Evolutionary conservation across 1,140 invertebrate genomes (phyloP), one percentile per base, ranked within the genome.

Genomic region (Leucophenga varia): DNA sequence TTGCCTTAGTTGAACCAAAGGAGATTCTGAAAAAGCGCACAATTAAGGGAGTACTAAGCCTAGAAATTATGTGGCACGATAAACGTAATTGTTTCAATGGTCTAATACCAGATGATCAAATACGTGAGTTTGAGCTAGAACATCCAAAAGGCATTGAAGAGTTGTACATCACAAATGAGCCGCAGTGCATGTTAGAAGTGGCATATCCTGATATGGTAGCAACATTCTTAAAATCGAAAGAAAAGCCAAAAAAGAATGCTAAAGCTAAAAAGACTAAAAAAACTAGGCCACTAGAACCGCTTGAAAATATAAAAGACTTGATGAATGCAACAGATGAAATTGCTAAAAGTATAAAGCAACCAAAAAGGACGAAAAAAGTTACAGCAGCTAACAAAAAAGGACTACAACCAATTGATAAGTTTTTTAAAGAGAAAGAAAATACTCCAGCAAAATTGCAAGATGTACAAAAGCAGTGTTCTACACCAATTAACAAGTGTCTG

Each of bases 61-160:
- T 83, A 54, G 87, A 90, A 76, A 79, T 91, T n/a, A 64, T 82
- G 10, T 90, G 87, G 87, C 56, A 69, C 8, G 84, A 85, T 56
- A 73, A 79, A 12, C 61, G 80, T 18, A 69, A 77, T 1, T 71
- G 77, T 32, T 80, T 85, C 47, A 76, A 81, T 10, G 79, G 76
- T 19, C 64, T 88, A 2, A 80, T 82, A 40, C 79, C 83, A 1
- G 76, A 82, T 68, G 57, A 81, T 31, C 78, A 81, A 63, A 57
- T 81, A 46, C 51, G 78, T 57, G 51, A 58, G 20, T 68, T 57
- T 43, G 54, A 46, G 8, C 10, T 44, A 22, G 55, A 70, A 42
- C 63, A 74, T 54, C 68, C 69, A 25, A 80, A 79, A 47, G 78
- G 81, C 45, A 44, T 75, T 13, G 72, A 77, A 39, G 65, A 76